Base-by-base conservation (phyloP, 2,888 invertebrate genomes). In the Trypoxylon attenuatum region DNA sequence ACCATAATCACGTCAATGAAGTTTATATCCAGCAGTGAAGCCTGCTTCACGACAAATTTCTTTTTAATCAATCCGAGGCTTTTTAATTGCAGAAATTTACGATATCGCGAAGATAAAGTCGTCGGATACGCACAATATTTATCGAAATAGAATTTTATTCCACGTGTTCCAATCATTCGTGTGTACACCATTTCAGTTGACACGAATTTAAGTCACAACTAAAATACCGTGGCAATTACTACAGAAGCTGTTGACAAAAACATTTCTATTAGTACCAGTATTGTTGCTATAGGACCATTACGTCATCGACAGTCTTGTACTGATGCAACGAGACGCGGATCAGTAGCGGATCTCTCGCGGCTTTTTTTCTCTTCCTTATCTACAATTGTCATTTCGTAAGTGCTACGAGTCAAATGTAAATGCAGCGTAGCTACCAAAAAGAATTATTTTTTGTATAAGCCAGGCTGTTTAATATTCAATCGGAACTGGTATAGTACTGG, bases 181-280 rank as follows among this genome's bases (percentile, higher is more conserved):
- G 16, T 10, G 18, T 47, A 29, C 50, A 51, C 47, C 13, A 38
- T 58, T 47, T 53, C 50, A 38, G 27, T 63, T 53, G 25, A 43
- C n/a, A 49, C 15, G 13, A 27, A 53, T 23, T 15, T 19, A 21
- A 6, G 5, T 19, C 16, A 2, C 21, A 41, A 59, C 46, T 29
- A 15, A 67, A 52, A 23, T 52, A 42, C 41, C 41, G 18, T 21
- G 50, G 22, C 10, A 41, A 50, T 19, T 18, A 10, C 21, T 13
- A 52, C 57, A 49, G 54, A 57, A 13, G 5, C 5, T 54, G 42
- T 59, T 46, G 46, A 49, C 15, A 53, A 49, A 63, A 66, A 57
- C 38, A 58, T 43, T 61, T 52, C 29, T 45, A 52, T 60, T 61
- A 41, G 50, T 27, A 23, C 46, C n/a, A n/a, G 19, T 16, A 46